Evolutionary conservation across 2,797 vertebrate species (phyloP), one percentile per base, ranked within the genome.

Genomic region (Lepus townsendii): DNA sequence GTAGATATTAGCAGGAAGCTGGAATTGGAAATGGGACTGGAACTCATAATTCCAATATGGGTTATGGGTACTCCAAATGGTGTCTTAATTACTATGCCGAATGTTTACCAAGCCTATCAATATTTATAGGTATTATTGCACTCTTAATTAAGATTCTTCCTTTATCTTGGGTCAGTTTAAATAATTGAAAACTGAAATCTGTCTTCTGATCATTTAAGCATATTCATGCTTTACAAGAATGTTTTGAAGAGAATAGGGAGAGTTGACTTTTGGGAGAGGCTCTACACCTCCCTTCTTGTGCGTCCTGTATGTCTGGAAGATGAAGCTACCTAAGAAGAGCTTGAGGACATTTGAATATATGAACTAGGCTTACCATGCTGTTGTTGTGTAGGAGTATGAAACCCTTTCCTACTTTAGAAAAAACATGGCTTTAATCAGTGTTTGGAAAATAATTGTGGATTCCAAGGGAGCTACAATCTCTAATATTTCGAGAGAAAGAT

Each of bases 101-200:
- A 57, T 57, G 54, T 16, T 57, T 57, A 19, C 54, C 54, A 57
- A 57, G 54, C 14, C 54, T 57, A 16, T 57, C 13, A 57, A 19
- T 5, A 16, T 57, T 57, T 57, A 57, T 5, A 88, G 6, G 1
- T 16, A 68, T 52, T 80, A 86, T 76, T 91, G 68, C 3, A 35
- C 93, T 68, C 24, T 69, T 57, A 83, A 60, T 63, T 91, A 75
- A 5, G 73, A 32, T 83, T 35, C 6, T 69, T 75, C 5, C 11
- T 63, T 89, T 90, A 22, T 65, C 62, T 75, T 77, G 7, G 63
- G 8, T 94, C 7, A 54, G 14, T 95, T 95, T 82, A 91, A 94
- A 77, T 94, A 38, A 57, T 69, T 71, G 62, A 79, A 87, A 88
- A 62, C 60, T 50, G 32, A 92, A 85, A 76, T 2, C 2, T 1